Evolutionary conservation across 1,140 invertebrate genomes (phyloP).

Genomic region (Drosophila pandora): DNA sequence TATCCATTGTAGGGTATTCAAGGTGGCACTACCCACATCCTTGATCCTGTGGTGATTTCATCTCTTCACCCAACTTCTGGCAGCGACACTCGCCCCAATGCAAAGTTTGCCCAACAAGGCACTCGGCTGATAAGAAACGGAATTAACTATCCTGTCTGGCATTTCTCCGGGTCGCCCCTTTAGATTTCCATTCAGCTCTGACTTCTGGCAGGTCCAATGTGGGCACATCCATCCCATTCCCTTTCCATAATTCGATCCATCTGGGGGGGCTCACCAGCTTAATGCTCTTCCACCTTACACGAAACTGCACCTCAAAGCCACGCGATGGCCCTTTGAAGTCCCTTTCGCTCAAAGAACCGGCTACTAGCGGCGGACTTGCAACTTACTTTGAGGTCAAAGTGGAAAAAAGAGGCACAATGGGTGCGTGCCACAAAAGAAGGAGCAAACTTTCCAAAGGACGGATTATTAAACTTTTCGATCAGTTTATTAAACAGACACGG

Average conservation of each 20-base stretch:
- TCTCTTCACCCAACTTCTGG: slow-evolving; percentile 11
- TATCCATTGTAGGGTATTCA: slow-evolving; percentile 7
- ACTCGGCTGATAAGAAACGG: slow-evolving; percentile 46
- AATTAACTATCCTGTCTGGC: slow-evolving; percentile 34
- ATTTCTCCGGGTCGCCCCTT: background rate
- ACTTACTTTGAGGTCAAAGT: slow-evolving; percentile 45
- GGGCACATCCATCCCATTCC: slow-evolving; percentile 17
- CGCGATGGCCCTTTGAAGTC: slow-evolving; percentile 31
- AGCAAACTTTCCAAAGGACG: slow-evolving; percentile 6
- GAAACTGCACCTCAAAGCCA: slow-evolving; percentile 36
- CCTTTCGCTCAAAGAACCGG: slow-evolving; percentile 17
- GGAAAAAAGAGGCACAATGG: background rate
- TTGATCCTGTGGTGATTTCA: background rate
- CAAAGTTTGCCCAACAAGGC: slow-evolving; percentile 41
- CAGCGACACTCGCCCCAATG: slow-evolving; percentile 39
- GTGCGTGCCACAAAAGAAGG: background rate
- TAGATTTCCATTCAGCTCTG: no score
- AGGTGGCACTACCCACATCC: background rate
- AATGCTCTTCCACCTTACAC: slow-evolving; percentile 9
- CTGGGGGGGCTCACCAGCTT: slow-evolving; percentile 11
- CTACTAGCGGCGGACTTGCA: slow-evolving; percentile 20
- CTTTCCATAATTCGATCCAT: slow-evolving; percentile 33
- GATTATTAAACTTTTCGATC: slow-evolving; percentile 20
- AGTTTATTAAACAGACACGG: slow-evolving; percentile 32
- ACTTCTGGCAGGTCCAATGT: slow-evolving; percentile 30